Evolutionary conservation across 2,888 invertebrate species (phyloP).

Genomic region (Dorcus parallelipipedus): DNA sequence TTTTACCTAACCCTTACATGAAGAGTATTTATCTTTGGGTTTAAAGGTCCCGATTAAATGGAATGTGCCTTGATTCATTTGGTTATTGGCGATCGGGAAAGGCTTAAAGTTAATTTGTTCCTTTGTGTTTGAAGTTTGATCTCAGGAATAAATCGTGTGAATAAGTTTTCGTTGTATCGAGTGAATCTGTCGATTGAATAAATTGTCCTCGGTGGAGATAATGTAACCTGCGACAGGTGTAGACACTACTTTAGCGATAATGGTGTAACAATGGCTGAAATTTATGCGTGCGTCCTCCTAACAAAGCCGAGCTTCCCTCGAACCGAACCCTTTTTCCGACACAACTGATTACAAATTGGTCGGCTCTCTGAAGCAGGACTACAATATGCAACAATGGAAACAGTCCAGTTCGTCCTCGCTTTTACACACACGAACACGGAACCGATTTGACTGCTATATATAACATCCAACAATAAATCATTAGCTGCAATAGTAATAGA

Average conservation of each 20-base stretch:
- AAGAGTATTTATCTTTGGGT: too few relatives aligned
- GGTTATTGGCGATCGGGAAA: too few relatives aligned
- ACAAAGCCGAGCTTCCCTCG: conserved; percentile 14
- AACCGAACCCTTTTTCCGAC: conserved; percentile 24
- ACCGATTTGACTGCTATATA: background rate
- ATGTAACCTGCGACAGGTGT: conserved; percentile 11
- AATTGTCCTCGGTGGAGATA: conserved; percentile 12
- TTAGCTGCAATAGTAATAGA: background rate
- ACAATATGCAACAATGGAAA: background rate
- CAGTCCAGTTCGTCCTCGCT: background rate
- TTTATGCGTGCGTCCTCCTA: conserved; percentile 21
- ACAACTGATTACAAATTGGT: conserved; percentile 28
- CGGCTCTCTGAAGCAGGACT: conserved; percentile 12
- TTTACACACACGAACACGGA: background rate
- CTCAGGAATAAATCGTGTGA: too few relatives aligned
- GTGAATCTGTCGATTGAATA: conserved; percentile 7
- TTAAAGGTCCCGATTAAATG: too few relatives aligned
- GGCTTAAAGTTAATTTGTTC: too few relatives aligned
- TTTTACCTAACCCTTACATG: too few relatives aligned
- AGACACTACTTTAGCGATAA: conserved; percentile 21
- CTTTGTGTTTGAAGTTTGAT: too few relatives aligned
- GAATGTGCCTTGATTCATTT: too few relatives aligned
- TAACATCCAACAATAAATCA: background rate
- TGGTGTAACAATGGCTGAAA: conserved; percentile 23
- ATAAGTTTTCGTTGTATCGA: too few relatives aligned